These are phyloP conservation scores for Catharus ustulatus DNA, from an alignment of 2,797 vertebrate genomes.

Conservation along the genomic window DNA sequence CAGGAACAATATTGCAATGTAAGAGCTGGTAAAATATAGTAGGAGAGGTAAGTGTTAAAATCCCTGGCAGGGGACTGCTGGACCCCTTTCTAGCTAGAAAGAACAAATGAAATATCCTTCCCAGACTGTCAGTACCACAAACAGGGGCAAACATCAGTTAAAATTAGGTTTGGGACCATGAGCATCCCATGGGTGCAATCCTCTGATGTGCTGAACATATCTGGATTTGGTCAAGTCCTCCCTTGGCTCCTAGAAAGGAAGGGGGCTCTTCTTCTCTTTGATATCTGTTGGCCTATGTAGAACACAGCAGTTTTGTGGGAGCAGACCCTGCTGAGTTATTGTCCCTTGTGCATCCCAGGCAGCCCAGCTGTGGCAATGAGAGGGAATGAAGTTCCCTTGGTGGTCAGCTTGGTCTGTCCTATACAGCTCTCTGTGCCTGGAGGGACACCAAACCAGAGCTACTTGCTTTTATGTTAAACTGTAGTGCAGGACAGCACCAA, in stretches of 20 bases:
- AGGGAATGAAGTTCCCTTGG: background rate
- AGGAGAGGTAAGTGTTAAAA: background rate
- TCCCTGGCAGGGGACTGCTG: background rate
- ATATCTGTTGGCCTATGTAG: background rate
- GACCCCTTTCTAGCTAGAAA: background rate
- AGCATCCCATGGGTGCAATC: background rate
- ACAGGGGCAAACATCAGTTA: background rate
- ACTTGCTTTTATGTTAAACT: background rate
- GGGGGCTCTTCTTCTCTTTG: background rate
- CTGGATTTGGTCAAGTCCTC: background rate
- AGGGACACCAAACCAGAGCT: background rate
- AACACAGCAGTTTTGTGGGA: background rate
- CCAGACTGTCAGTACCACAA: background rate
- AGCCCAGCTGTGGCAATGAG: background rate
- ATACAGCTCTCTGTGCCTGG: background rate
- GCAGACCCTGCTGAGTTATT: accelerated
- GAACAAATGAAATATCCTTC: background rate
- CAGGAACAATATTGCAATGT: background rate
- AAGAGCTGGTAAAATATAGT: background rate
- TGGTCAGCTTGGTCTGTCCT: background rate
- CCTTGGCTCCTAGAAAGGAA: accelerated
- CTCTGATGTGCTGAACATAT: background rate
- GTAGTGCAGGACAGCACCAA: background rate
- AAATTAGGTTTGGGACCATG: background rate
- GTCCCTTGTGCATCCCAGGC: background rate